Base-by-base conservation (phyloP, 2,113 vertebrate species). In the Stegostoma tigrinum region DNA sequence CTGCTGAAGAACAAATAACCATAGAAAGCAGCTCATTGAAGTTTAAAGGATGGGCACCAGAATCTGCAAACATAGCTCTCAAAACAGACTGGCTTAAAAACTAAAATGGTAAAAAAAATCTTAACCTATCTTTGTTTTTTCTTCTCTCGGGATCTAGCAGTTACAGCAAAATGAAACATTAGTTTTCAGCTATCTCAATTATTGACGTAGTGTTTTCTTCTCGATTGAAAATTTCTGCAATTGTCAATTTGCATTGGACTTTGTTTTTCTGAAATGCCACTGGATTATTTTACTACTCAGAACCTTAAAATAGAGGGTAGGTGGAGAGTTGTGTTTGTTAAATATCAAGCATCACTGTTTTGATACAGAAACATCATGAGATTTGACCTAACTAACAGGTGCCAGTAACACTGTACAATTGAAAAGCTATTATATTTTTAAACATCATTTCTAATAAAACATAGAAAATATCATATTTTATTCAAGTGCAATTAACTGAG, bases 1-100 rank as follows among this genome's bases (percentile, higher is more conserved):
- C 14, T 52, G 68, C 42, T 27, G 94, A 95, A 95, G 42, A 68
- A 95, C 42, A 93, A 93, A 93, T 93, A 93, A 72, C 67, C 67
- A 95, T 72, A 95, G 45, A 95, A 72, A 70, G 67, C 66, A 67
- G 66, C 66, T 94, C 45, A 42, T n/a, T 68, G 89, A 96, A 83
- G 95, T 52, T 52, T 96, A 96, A 94, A 24, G 61, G 95, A 8
- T 42, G 52, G 23, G 10, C 96, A 95, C 34, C 96, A 96, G 96
- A 95, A 96, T 66, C 67, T 64, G 93, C 95, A 96, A 95, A 95
- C 7, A 83, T 5, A 95, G 38, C 38, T 19, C 72, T 66, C 95
- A 93, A 86, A 83, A 91, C 96, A 96, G 83, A 96, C 95, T 38
- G 93, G 12, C 78, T 96, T 68, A 34, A 96, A 96, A 95, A 72